phyloP scores from a whole-genome alignment of 2,113 vertebrate species.

The Amia ocellicauda region DNA sequence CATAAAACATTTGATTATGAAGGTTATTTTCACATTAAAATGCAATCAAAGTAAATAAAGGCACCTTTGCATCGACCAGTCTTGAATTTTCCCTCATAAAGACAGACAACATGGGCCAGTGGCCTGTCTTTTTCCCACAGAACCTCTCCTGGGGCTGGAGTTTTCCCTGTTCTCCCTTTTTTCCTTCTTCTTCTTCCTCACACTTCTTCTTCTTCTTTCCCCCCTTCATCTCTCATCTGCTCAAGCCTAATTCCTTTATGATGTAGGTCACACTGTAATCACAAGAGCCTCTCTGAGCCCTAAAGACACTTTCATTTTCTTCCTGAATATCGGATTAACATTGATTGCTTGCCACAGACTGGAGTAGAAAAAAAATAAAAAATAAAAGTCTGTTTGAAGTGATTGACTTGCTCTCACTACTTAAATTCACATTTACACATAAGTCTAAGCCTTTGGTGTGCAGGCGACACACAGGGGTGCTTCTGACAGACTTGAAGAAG shows the following conservation, averaged over 20 bases:
- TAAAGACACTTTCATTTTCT: conserved; percentile 16
- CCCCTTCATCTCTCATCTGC: neutral
- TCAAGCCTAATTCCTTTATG: conserved; percentile 17
- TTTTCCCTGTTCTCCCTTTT: no score
- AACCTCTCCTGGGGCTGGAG: no score
- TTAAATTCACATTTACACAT: neutral
- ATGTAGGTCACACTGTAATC: conserved; percentile 23
- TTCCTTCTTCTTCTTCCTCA: conserved; percentile 40
- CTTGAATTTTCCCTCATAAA: no score
- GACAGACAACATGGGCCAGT: no score
- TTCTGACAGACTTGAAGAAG: neutral
- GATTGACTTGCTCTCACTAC: neutral
- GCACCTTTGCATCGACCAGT: no score
- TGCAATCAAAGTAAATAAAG: no score
- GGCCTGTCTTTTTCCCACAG: no score
- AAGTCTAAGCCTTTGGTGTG: no score
- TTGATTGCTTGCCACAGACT: conserved; percentile 5
- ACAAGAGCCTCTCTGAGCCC: neutral
- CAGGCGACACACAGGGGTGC: no score
- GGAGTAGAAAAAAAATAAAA: conserved; percentile 20
- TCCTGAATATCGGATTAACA: conserved; percentile 11
- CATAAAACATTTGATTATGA: no score
- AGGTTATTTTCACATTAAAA: no score
- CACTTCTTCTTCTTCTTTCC: neutral
- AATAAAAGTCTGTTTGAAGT: neutral